Percentiles rank a stretch among this genome's conserved stretches.
Evolutionary conservation across 2,888 invertebrate genomes (phyloP).

Genomic region (Heliconius cydno): DNA sequence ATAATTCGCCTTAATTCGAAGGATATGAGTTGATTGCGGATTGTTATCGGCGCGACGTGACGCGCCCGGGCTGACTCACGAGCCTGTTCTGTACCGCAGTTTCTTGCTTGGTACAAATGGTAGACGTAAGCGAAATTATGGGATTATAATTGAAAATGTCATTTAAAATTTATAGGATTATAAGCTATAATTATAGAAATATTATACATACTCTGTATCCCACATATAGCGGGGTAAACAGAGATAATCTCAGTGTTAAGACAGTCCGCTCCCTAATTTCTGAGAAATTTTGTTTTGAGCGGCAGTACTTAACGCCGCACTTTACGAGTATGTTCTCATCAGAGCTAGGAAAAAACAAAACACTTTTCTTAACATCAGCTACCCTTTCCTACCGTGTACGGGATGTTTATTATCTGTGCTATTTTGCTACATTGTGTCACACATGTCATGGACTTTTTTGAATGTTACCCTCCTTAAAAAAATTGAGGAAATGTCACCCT

Average conservation of each 20-base stretch:
- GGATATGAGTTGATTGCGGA: constrained; percentile 45
- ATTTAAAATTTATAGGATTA: too few relatives aligned
- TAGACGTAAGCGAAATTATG: constrained; percentile 49
- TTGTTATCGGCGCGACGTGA: constrained; percentile 55
- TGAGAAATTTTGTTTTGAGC: too few relatives aligned
- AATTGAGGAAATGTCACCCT: not conserved
- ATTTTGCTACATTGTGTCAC: not conserved
- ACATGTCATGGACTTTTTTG: not conserved
- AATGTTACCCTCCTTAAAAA: not conserved
- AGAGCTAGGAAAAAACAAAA: too few relatives aligned
- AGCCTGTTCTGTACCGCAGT: constrained; percentile 76
- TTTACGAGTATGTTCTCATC: too few relatives aligned
- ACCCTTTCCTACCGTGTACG: too few relatives aligned
- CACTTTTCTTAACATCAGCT: too few relatives aligned
- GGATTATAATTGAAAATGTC: not conserved
- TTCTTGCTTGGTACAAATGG: constrained; percentile 55
- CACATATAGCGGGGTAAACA: too few relatives aligned
- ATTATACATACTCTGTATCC: too few relatives aligned
- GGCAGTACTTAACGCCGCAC: too few relatives aligned
- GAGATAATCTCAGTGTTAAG: too few relatives aligned
- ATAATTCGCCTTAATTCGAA: constrained; percentile 33
- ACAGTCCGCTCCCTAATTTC: too few relatives aligned
- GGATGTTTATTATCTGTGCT: not conserved
- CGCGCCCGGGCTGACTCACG: constrained; percentile 67
- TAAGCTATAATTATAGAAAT: too few relatives aligned